A percentile compares a stretch with the other conserved stretches of the same genome.
Conservation (phyloP, 64 coral and sea anemone species). For the Anthopleura sola region DNA sequence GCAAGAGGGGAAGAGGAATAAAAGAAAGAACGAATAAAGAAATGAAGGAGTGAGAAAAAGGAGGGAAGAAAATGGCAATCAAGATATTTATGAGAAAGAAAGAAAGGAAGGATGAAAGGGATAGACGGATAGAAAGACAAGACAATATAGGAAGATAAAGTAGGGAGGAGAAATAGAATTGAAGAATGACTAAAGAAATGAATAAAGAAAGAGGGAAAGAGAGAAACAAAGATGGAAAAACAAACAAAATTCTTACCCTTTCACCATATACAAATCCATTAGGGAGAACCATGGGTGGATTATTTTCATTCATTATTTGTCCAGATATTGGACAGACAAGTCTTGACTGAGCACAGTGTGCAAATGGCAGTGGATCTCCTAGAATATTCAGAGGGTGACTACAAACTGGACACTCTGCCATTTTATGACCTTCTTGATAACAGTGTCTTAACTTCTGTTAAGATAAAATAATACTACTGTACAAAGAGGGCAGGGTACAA, state of each 20-base stretch:
- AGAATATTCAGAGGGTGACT: conserved; percentile 85
- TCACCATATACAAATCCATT: conserved; percentile 99
- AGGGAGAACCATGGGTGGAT: conserved; percentile 92
- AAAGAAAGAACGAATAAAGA: not conserved
- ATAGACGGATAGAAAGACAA: too few relatives aligned
- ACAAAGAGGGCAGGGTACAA: too few relatives aligned
- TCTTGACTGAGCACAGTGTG: conserved; percentile 97
- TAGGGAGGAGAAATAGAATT: too few relatives aligned
- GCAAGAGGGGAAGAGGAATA: not conserved
- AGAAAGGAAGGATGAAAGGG: too few relatives aligned
- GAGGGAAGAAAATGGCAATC: too few relatives aligned
- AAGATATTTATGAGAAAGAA: too few relatives aligned
- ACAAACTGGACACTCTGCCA: conserved; percentile 89
- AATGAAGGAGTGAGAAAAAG: not conserved
- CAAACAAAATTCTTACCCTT: conserved; percentile 58
- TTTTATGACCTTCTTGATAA: conserved; percentile 88
- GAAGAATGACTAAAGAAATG: too few relatives aligned
- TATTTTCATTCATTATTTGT: conserved; percentile 99
- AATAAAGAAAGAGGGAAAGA: not conserved
- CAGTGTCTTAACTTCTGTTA: conserved; percentile 64
- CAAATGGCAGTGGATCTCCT: conserved; percentile 78
- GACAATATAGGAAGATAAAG: too few relatives aligned
- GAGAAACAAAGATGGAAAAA: not conserved
- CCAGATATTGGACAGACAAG: conserved; percentile 95
- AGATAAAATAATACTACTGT: not conserved